These are phyloP conservation scores for Drosophila kurseongensis DNA, from an alignment of 1,140 invertebrate species.

Conservation along the genomic window DNA sequence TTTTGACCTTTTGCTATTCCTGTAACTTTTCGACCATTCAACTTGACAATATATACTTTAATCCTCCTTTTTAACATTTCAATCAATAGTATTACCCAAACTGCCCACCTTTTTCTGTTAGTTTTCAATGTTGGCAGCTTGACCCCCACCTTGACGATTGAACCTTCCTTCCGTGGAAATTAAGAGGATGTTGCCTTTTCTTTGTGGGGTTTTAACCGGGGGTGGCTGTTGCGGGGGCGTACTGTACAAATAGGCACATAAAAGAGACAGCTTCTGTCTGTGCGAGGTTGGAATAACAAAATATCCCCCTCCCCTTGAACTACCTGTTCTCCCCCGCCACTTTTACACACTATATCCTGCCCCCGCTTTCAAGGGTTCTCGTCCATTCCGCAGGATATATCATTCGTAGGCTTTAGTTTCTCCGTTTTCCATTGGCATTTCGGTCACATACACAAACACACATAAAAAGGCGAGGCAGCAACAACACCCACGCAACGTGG, in stretches of 20 bases:
- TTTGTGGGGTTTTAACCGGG: not conserved
- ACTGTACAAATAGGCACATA: conserved; percentile 33
- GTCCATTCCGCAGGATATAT: conserved; percentile 41
- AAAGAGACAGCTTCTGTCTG: conserved; percentile 55
- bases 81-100: conserved; percentile 7
- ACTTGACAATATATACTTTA: not conserved
- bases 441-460: conserved; percentile 84
- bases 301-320: conserved; percentile 17
- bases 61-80: not conserved
- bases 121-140: conserved; percentile 15
- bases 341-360: conserved; percentile 8
- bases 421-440: conserved; percentile 76
- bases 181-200: conserved; percentile 42
- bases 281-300: conserved; percentile 69
- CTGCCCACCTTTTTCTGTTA: conserved; percentile 1
- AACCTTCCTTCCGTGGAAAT: conserved; percentile 37
- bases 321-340: conserved; percentile 17
- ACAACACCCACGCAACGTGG: conserved; percentile 47
- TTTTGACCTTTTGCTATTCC: not conserved
- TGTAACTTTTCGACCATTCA: not conserved
- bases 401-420: conserved; percentile 56
- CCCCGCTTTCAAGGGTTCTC: conserved; percentile 29
- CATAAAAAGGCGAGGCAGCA: conserved; percentile 61
- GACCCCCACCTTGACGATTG: conserved; percentile 31
- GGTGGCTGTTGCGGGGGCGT: not conserved